Evolutionary conservation across 2,113 vertebrate species (phyloP).

Genomic region (Tautogolabrus adspersus): DNA sequence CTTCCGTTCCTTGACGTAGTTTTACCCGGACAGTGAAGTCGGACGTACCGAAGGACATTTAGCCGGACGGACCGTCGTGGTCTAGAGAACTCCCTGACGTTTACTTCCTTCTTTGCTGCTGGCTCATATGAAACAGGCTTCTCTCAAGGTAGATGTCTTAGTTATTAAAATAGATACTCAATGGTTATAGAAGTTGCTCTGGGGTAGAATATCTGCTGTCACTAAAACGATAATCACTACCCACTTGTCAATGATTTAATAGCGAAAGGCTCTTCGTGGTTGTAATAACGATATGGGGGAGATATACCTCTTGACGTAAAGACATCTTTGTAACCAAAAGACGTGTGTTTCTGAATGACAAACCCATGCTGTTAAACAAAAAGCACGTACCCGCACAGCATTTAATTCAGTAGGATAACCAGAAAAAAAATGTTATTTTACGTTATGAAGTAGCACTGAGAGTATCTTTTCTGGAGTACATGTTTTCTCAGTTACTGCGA

Average conservation of each 20-base stretch:
- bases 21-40: conserved; percentile 24
- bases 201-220: no score
- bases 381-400: neutral
- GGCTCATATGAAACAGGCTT: no score
- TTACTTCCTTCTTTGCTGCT: neutral
- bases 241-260: no score
- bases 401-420: neutral
- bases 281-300: neutral
- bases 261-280: no score
- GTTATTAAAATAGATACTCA: no score
- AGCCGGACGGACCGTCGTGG: neutral
- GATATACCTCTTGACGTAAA: neutral
- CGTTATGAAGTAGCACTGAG: accelerated
- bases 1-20: neutral
- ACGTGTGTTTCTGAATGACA: conserved; percentile 1
- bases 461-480: neutral
- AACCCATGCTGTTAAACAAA: neutral
- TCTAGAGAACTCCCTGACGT: neutral
- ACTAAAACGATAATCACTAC: no score
- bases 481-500: neutral
- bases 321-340: conserved; percentile 29
- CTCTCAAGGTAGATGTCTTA: no score
- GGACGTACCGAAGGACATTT: conserved; percentile 35
- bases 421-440: neutral
- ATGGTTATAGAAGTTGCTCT: no score